A percentile compares a stretch with the other conserved stretches of the same genome.
Evolutionary conservation across 2,797 vertebrate genomes (phyloP).

Genomic region (Cyprinodon diabolis): DNA sequence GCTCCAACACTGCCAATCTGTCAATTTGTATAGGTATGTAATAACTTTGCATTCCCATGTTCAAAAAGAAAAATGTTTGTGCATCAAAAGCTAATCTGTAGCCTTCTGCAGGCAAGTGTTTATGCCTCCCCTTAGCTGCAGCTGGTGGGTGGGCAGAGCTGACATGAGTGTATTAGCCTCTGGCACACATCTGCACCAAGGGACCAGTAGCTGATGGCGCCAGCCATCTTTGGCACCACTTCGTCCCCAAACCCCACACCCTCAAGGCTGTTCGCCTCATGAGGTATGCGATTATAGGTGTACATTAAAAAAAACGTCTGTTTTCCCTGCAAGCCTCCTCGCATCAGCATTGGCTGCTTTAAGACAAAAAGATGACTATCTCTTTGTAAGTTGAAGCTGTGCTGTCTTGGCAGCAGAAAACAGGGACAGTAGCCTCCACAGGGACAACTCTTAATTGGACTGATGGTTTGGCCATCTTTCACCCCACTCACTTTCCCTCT

Average conservation of each 20-base stretch:
- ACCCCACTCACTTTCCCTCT: conserved; percentile 36
- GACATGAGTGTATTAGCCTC: conserved; percentile 70
- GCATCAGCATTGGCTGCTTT: conserved; percentile 20
- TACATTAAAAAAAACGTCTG: conserved; percentile 8
- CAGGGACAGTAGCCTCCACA: conserved; percentile 48
- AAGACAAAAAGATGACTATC: conserved; percentile 38
- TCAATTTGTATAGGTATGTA: neutral
- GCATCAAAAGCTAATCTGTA: conserved; percentile 40
- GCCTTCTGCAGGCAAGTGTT: conserved; percentile 39
- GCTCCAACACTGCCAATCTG: no score
- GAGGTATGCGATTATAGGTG: conserved; percentile 33
- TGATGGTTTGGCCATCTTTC: conserved; percentile 70
- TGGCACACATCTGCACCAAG: conserved; percentile 67
- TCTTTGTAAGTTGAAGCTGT: conserved; percentile 58
- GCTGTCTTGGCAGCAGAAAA: conserved; percentile 49
- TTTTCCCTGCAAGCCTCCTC: conserved; percentile 23
- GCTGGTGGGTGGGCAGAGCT: conserved; percentile 67
- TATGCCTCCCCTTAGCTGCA: conserved; percentile 57
- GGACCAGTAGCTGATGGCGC: conserved; percentile 70
- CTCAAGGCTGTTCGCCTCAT: conserved; percentile 46
- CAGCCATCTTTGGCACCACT: conserved; percentile 64
- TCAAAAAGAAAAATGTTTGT: conserved; percentile 3
- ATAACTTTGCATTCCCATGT: neutral
- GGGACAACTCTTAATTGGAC: conserved; percentile 75
- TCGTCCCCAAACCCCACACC: conserved; percentile 38